These are phyloP conservation scores for Chalcis sispes DNA, from an alignment of 2,888 invertebrate genomes.

Conservation along the genomic window DNA sequence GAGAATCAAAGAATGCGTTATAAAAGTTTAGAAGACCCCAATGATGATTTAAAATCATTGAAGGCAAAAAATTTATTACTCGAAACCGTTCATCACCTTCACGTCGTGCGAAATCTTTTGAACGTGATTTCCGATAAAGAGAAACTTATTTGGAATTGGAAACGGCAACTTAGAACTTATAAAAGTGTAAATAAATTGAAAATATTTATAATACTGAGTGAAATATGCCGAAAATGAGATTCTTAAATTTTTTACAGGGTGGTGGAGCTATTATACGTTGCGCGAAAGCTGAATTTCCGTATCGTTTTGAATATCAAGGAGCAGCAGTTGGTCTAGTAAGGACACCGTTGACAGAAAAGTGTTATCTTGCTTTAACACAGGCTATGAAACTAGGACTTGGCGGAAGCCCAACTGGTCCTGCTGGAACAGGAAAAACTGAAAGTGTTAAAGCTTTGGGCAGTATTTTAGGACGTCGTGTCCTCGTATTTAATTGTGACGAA, in stretches of 20 bases:
- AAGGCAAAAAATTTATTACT: slow-evolving; percentile 95
- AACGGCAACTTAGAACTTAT: slow-evolving; percentile 88
- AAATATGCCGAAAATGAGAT: background rate
- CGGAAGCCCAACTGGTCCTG: slow-evolving; percentile 99
- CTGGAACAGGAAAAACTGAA: slow-evolving; percentile 99
- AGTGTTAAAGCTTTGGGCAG: slow-evolving; percentile 96
- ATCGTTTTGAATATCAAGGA: slow-evolving; percentile 99
- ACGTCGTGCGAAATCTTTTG: slow-evolving; percentile 87
- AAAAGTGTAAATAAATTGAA: slow-evolving; percentile 62
- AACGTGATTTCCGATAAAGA: slow-evolving; percentile 69
- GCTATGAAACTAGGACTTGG: slow-evolving; percentile 97
- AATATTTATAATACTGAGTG: background rate
- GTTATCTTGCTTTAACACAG: slow-evolving; percentile 97
- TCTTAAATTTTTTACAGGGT: slow-evolving; percentile 57
- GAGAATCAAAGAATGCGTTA: slow-evolving; percentile 78
- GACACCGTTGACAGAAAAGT: slow-evolving; percentile 97
- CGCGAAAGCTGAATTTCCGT: slow-evolving; percentile 95
- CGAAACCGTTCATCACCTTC: slow-evolving; percentile 94
- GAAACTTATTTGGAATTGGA: slow-evolving; percentile 88
- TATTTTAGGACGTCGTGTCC: slow-evolving; percentile 93
- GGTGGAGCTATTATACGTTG: slow-evolving; percentile 87
- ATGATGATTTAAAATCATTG: slow-evolving; percentile 82
- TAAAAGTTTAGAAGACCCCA: slow-evolving; percentile 77
- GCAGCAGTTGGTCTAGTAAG: slow-evolving; percentile 95
- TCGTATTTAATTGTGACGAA: slow-evolving; percentile 98